A percentile compares a stretch with the other conserved stretches of the same genome.
Evolutionary conservation across 2,113 vertebrate species (phyloP).

Genomic region (Saguinus midas): DNA sequence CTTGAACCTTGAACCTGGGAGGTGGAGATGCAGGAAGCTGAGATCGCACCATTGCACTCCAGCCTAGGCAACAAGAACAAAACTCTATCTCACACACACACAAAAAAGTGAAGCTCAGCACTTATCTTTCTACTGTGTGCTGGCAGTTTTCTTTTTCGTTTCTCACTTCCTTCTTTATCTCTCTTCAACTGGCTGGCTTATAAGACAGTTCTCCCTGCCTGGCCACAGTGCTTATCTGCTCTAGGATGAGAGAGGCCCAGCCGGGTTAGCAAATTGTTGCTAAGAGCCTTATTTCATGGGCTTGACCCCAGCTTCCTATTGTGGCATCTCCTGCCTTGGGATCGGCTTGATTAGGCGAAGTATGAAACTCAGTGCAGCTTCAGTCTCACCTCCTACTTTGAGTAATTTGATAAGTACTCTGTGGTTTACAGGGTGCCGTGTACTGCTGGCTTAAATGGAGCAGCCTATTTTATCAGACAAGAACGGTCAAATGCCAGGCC

Average conservation of each 20-base stretch:
- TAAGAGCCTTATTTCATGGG: not conserved
- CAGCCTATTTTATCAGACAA: constrained; percentile 65
- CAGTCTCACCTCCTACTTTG: not conserved
- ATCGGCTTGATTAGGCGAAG: not conserved
- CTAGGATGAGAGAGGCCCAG: not conserved
- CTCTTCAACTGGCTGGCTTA: not conserved
- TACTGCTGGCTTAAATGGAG: not conserved
- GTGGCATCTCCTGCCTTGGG: not conserved
- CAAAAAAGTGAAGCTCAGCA: not conserved
- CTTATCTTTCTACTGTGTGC: not conserved
- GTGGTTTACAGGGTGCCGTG: not conserved
- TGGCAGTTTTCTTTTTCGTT: not conserved
- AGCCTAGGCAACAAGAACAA: too few relatives aligned
- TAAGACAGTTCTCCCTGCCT: not conserved
- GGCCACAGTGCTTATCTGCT: not conserved
- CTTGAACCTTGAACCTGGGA: too few relatives aligned
- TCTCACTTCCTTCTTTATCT: not conserved
- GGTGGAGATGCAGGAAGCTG: too few relatives aligned
- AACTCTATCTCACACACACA: too few relatives aligned
- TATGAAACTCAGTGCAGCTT: not conserved
- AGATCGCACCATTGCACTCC: too few relatives aligned
- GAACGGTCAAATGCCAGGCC: constrained; percentile 61
- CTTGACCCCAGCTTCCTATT: not conserved
- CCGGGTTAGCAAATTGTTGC: not conserved
- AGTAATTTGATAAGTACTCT: not conserved